A percentile compares a stretch with the other conserved stretches of the same genome.
Conservation (phyloP, 2,888 invertebrate genomes). For the Disparrhopalites patrizii region DNA sequence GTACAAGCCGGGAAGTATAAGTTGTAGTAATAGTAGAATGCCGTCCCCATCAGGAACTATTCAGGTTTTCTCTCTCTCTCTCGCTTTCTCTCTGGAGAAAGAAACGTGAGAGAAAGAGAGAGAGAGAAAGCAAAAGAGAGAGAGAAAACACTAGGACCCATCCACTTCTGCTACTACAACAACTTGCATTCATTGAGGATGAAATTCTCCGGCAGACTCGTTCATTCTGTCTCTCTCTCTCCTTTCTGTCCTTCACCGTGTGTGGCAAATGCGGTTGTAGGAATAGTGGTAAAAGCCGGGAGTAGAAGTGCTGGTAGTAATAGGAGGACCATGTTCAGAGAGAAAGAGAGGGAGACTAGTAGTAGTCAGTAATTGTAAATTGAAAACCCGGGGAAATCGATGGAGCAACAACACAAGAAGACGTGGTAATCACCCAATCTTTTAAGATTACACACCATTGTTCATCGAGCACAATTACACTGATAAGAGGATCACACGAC, state of each 20-base stretch:
- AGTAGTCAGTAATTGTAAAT: neutral
- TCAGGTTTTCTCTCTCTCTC: neutral
- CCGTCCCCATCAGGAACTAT: slow-evolving; percentile 19
- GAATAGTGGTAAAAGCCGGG: too few species aligned
- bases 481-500: neutral
- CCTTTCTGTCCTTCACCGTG: neutral
- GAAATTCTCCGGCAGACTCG: too few species aligned
- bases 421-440: neutral
- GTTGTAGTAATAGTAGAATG: too few species aligned
- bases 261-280: too few species aligned
- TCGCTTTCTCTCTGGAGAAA: neutral
- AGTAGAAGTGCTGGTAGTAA: too few species aligned
- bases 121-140: too few species aligned
- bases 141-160: too few species aligned
- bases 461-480: neutral
- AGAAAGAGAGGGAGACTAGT: neutral
- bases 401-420: neutral
- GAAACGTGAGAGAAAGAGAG: too few species aligned
- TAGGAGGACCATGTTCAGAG: too few species aligned
- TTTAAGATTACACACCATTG: neutral
- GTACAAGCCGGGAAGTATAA: too few species aligned
- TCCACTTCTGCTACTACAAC: neutral
- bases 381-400: neutral
- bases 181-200: neutral
- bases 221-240: neutral